Conservation (phyloP, 2,888 invertebrate genomes). For the Amblyjoppa fuscipennis region DNA sequence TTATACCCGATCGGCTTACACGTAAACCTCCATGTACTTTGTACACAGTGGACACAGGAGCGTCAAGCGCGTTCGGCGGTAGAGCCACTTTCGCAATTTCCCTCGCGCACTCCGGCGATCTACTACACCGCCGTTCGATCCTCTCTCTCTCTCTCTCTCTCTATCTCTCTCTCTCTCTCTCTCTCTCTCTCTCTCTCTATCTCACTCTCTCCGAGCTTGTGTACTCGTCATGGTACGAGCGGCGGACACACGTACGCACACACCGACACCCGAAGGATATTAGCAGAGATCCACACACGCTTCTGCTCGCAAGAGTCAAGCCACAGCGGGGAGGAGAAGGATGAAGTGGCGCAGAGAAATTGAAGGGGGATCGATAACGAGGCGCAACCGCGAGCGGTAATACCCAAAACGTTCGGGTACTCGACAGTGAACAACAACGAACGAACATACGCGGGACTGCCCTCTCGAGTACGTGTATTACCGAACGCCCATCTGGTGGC, state of each 20-base stretch:
- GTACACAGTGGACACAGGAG: conserved; percentile 15
- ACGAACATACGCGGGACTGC: conserved; percentile 19
- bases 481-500: conserved; percentile 66
- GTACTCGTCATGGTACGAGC: conserved; percentile 11
- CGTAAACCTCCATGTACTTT: not conserved
- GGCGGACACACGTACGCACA: not conserved
- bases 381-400: conserved; percentile 35
- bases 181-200: no score
- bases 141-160: conserved; percentile 14
- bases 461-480: conserved; percentile 26
- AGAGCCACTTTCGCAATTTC: conserved; percentile 37
- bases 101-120: conserved; percentile 9
- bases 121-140: not conserved
- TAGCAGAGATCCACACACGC: conserved; percentile 18
- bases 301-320: conserved; percentile 29
- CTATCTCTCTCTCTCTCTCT: not conserved
- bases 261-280: not conserved
- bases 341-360: conserved; percentile 15
- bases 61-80: not conserved
- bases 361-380: conserved; percentile 38
- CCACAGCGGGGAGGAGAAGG: conserved; percentile 18
- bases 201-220: not conserved
- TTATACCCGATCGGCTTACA: conserved; percentile 25
- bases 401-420: conserved; percentile 31
- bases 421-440: conserved; percentile 12